Conservation (phyloP, 2,113 vertebrate species). For the Nothobranchius kuhntae region DNA sequence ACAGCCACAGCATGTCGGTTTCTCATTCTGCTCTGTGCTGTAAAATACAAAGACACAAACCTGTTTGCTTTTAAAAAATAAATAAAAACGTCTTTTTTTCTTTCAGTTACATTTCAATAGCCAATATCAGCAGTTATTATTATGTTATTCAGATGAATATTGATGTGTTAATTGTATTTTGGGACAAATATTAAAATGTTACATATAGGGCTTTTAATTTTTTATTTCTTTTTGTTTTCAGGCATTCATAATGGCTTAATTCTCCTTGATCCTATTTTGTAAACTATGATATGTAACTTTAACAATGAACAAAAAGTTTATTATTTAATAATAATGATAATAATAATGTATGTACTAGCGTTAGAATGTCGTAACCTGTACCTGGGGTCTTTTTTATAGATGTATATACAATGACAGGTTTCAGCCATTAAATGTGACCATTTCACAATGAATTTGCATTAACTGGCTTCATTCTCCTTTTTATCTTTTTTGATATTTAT, state of each 20-base stretch:
- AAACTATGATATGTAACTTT: constrained; percentile 88
- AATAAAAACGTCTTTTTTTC: constrained; percentile 66
- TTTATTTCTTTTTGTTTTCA: constrained; percentile 57
- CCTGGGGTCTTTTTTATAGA: constrained; percentile 86
- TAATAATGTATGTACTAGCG: constrained; percentile 86
- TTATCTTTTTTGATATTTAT: not conserved
- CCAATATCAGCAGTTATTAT: constrained; percentile 74
- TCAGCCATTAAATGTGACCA: constrained; percentile 88
- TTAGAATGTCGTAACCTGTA: constrained; percentile 87
- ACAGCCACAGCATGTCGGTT: constrained; percentile 37
- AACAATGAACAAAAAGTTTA: constrained; percentile 84
- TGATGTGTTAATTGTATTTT: constrained; percentile 72
- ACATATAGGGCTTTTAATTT: constrained; percentile 74
- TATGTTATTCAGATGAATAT: constrained; percentile 78
- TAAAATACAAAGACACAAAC: constrained; percentile 60
- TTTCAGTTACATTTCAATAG: constrained; percentile 66
- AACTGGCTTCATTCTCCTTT: constrained; percentile 52
- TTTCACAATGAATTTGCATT: constrained; percentile 80
- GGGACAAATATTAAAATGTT: constrained; percentile 73
- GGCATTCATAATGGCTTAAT: constrained; percentile 81
- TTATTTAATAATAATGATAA: constrained; percentile 81
- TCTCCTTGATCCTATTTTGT: constrained; percentile 85
- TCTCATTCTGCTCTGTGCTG: constrained; percentile 64
- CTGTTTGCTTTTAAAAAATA: constrained; percentile 59
- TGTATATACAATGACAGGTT: constrained; percentile 87